Percentiles rank a stretch among this genome's conserved stretches.
These are phyloP conservation scores for Hipparchia sbordonii DNA, from an alignment of 2,888 invertebrate species.

Conservation along the genomic window DNA sequence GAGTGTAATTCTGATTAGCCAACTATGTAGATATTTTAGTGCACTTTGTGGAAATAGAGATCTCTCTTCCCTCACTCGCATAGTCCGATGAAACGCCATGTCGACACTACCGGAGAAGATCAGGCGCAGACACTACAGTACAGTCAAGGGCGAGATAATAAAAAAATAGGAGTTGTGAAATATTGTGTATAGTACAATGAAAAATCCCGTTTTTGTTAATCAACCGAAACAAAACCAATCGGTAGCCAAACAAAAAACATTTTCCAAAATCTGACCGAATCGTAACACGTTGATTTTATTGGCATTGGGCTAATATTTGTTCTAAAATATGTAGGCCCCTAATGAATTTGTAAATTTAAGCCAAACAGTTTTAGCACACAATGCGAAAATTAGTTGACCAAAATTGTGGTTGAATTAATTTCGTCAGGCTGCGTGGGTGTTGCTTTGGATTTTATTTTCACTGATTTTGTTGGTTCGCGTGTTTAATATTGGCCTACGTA, in stretches of 20 bases:
- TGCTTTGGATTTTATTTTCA: background rate
- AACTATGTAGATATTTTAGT: too few relatives aligned
- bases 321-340: slow-evolving; percentile 13
- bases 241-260: background rate
- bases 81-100: too few relatives aligned
- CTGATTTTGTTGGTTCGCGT: background rate
- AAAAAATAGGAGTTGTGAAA: too few relatives aligned
- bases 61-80: too few relatives aligned
- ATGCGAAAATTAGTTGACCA: slow-evolving; percentile 31
- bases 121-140: too few relatives aligned
- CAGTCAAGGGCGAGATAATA: too few relatives aligned
- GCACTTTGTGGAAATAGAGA: too few relatives aligned
- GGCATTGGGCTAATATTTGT: slow-evolving; percentile 23
- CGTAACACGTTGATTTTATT: background rate
- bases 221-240: background rate
- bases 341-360: slow-evolving; percentile 24
- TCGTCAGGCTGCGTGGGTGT: slow-evolving; percentile 16
- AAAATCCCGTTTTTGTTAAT: too few relatives aligned
- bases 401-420: slow-evolving; percentile 34
- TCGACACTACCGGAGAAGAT: too few relatives aligned
- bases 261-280: background rate
- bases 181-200: too few relatives aligned
- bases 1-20: too few relatives aligned
- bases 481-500: background rate
- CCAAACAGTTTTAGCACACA: slow-evolving; percentile 20